Percentiles rank a stretch among this genome's conserved stretches.
Conservation (phyloP, 2,888 invertebrate genomes). For the Theristus sp. region DNA sequence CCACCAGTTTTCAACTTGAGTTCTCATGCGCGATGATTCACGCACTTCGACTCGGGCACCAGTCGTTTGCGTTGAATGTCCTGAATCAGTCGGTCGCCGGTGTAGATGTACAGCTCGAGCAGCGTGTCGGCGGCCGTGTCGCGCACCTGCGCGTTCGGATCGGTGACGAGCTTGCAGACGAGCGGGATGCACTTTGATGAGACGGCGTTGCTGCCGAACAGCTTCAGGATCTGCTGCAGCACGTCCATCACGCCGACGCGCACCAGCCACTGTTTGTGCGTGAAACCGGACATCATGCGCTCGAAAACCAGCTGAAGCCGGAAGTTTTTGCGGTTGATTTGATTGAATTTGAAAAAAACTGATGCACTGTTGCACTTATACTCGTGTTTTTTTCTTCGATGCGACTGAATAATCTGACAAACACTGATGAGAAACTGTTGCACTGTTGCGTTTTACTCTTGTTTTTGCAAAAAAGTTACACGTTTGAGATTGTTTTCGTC, state of each 20-base stretch:
- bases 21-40: no score
- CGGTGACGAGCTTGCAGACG: conserved; percentile 58
- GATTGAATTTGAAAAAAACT: not conserved
- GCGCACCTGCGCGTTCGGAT: conserved; percentile 57
- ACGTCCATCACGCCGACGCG: conserved; percentile 67
- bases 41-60: conserved; percentile 34
- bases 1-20: no score
- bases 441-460: no score
- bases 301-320: conserved; percentile 41
- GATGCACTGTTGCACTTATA: no score
- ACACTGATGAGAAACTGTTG: no score
- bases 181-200: conserved; percentile 61
- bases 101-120: conserved; percentile 75
- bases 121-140: conserved; percentile 67
- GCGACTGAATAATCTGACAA: no score
- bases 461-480: no score
- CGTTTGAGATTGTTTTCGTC: no score
- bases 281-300: conserved; percentile 48
- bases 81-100: conserved; percentile 62
- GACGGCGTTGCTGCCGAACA: conserved; percentile 35
- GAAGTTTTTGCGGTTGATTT: not conserved
- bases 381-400: no score
- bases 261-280: conserved; percentile 78
- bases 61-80: conserved; percentile 60
- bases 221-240: conserved; percentile 44